Conservation (phyloP, 2,113 vertebrate genomes). For the Pluvianellus socialis region DNA sequence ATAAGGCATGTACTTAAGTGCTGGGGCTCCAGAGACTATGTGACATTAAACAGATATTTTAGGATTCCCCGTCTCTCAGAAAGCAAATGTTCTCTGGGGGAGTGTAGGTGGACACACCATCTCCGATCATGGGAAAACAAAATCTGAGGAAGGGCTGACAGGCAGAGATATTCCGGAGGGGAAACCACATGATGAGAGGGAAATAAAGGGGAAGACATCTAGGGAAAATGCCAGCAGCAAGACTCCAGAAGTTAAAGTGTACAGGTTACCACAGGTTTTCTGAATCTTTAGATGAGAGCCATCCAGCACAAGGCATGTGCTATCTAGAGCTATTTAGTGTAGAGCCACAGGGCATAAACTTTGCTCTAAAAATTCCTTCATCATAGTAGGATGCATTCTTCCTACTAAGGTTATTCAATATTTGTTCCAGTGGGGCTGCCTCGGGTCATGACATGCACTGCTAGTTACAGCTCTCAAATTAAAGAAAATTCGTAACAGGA, state of each 20-base stretch:
- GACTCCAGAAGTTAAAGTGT: background rate
- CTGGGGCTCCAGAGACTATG: background rate
- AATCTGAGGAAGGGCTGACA: background rate
- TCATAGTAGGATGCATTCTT: background rate
- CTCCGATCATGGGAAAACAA: accelerated
- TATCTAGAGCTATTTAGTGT: background rate
- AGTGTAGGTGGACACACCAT: background rate
- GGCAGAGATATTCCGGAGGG: background rate
- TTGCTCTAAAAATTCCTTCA: background rate
- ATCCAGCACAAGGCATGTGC: background rate
- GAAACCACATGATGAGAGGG: background rate
- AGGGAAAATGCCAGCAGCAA: background rate
- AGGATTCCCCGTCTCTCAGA: background rate
- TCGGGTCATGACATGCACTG: background rate
- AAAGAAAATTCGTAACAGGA: background rate
- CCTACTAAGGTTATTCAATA: background rate
- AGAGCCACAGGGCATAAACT: background rate
- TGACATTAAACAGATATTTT: background rate
- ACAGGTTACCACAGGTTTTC: background rate
- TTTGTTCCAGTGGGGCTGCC: background rate
- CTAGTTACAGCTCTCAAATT: background rate
- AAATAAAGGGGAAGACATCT: background rate
- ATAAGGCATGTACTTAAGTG: accelerated
- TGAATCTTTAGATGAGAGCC: background rate
- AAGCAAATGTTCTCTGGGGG: background rate